Evolutionary conservation across 1,140 invertebrate species (phyloP), one percentile per base, ranked within the genome.

Genomic region (Phortica variegata): DNA sequence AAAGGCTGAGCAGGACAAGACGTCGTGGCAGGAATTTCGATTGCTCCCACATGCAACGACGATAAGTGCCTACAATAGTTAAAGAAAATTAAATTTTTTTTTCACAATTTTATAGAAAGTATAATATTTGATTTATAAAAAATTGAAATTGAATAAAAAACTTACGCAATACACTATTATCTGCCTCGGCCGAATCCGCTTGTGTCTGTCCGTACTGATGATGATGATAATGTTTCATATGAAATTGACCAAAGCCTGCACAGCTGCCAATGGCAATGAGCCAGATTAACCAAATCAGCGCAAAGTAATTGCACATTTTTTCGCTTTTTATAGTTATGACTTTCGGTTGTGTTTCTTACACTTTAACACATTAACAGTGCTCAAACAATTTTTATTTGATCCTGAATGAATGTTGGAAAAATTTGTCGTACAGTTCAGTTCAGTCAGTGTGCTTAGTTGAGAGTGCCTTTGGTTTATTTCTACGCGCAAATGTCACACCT

Each of bases 41-140:
- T 34, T 73, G 71, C 52, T 74, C 71, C 71, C 71, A 74, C 71
- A 74, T 68, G 58, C 71, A 74, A 33, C 71, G 70, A 1, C 71
- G 66, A 47, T 69, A 74, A 38, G 71, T 61, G 43, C 71, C 71
- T 74, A 46, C 2, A 41, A 46, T 7, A 13, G 33, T 23, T 40
- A 6, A 43, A 16, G n/a, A 20, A 41, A 19, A 18, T 3, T 4
- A 12, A 20, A 19, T 16, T 41, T 37, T 38, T 38, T 23, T 16
- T 1, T n/a, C 8, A 16, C 12, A 26, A 5, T 26, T 12, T n/a
- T 43, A 31, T 3, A 19, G 3, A 4, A 38, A 21, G 10, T 23
- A 33, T 10, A 29, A 19, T 3, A 16, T 40, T 21, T 8, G 10
- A 21, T 12, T 16, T 23, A 8, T 19, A 36, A 5, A 17, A 8